These are phyloP conservation scores for Sparidentex hasta DNA, from an alignment of 2,797 vertebrate species.

Conservation along the genomic window DNA sequence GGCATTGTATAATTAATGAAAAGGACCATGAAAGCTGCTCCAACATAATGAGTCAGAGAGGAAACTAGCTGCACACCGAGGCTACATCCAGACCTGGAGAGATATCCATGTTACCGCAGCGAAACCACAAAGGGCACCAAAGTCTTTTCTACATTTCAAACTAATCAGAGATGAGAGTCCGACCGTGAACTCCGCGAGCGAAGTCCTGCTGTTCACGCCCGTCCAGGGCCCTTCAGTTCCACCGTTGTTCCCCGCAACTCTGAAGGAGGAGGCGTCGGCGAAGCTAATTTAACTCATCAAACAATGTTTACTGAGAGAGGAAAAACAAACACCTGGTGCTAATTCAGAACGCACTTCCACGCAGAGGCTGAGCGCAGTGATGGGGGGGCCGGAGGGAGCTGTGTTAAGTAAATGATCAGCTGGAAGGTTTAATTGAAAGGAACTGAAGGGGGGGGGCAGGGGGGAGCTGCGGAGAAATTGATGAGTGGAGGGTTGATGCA, in stretches of 20 bases:
- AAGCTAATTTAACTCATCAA: slow-evolving; percentile 67
- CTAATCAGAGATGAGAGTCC: slow-evolving; percentile 47
- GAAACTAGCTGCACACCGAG: slow-evolving; percentile 30
- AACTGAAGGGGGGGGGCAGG: slow-evolving; percentile 33
- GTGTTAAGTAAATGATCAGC: slow-evolving; percentile 63
- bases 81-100: slow-evolving; percentile 24
- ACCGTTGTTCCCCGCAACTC: slow-evolving; percentile 9
- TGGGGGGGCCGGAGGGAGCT: slow-evolving; percentile 23
- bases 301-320: slow-evolving; percentile 60
- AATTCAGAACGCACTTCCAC: slow-evolving; percentile 57
- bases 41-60: slow-evolving; percentile 37
- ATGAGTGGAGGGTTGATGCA: slow-evolving; percentile 40
- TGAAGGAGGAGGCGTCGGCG: slow-evolving; percentile 12
- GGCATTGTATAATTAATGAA: slow-evolving; percentile 78
- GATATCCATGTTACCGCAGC: slow-evolving; percentile 31
- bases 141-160: not conserved
- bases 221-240: slow-evolving; percentile 16
- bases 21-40: slow-evolving; percentile 47
- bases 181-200: slow-evolving; percentile 16
- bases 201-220: slow-evolving; percentile 12
- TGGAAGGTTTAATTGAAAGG: slow-evolving; percentile 63
- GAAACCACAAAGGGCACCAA: slow-evolving; percentile 26
- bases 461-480: slow-evolving; percentile 37
- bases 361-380: slow-evolving; percentile 30
- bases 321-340: slow-evolving; percentile 65